These are phyloP conservation scores for Halictus rubicundus DNA, from an alignment of 1,140 invertebrate species.

Conservation along the genomic window DNA sequence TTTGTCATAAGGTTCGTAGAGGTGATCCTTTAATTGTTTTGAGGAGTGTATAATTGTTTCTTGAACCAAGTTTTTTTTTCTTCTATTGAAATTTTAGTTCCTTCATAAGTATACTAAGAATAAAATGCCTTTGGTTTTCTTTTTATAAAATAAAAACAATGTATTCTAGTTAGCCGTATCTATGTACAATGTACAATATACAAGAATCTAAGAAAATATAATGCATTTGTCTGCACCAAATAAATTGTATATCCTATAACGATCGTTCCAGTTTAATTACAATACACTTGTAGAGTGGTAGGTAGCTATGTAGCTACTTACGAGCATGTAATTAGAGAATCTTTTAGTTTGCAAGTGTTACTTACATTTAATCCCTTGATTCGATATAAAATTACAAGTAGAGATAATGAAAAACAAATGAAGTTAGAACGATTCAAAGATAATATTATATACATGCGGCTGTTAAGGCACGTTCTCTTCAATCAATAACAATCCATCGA, in stretches of 20 bases:
- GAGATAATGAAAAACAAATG: neutral
- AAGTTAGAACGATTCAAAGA: neutral
- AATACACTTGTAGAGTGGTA: neutral
- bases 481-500: conserved; percentile 85
- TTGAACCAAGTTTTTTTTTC: too few species aligned
- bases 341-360: too few species aligned
- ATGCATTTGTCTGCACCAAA: neutral
- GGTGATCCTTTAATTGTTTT: too few species aligned
- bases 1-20: too few species aligned
- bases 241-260: conserved; percentile 9
- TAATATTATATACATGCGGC: neutral
- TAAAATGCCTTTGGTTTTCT: conserved; percentile 21
- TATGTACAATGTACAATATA: neutral
- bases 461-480: neutral
- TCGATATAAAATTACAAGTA: neutral
- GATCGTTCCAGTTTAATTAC: neutral
- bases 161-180: too few species aligned
- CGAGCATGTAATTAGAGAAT: too few species aligned
- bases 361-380: too few species aligned
- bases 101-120: neutral
- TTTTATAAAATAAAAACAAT: neutral
- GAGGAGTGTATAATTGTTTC: too few species aligned
- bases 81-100: too few species aligned
- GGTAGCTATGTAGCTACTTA: too few species aligned
- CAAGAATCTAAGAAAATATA: neutral